These are phyloP conservation scores for Microtus ochrogaster DNA, from an alignment of 2,113 vertebrate genomes.

Conservation along the genomic window DNA sequence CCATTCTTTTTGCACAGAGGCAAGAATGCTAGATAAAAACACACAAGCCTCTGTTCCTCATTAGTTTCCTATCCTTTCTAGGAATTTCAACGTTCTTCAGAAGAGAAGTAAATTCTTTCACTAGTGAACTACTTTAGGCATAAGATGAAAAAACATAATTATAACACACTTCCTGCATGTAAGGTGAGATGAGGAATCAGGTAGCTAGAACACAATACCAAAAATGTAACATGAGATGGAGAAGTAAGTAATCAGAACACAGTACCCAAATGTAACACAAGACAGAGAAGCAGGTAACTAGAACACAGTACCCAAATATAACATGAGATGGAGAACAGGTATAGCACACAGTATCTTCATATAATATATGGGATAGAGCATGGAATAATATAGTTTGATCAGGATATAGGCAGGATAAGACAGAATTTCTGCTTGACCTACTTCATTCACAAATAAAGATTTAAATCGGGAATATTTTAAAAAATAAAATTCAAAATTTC, in stretches of 20 bases:
- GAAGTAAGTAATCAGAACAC: no score
- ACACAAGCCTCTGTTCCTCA: neutral
- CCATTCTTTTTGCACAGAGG: neutral
- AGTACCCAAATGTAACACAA: no score
- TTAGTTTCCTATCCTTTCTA: neutral
- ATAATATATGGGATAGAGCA: neutral
- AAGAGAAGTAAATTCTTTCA: neutral
- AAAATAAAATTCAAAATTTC: neutral
- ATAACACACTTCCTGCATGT: neutral
- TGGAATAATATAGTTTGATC: neutral
- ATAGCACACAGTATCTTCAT: neutral
- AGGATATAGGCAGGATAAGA: no score
- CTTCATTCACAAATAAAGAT: neutral
- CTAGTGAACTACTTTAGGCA: neutral
- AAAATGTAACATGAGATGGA: no score
- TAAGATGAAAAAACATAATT: neutral
- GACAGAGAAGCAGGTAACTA: no score
- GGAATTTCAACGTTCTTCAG: neutral
- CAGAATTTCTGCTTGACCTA: neutral
- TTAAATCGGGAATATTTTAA: neutral
- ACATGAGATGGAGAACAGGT: no score
- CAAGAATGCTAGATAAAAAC: neutral
- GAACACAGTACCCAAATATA: no score
- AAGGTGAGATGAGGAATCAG: neutral
- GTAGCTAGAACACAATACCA: no score